Conservation (phyloP, 1,140 invertebrate genomes). For the Sarcophaga bullata region DNA sequence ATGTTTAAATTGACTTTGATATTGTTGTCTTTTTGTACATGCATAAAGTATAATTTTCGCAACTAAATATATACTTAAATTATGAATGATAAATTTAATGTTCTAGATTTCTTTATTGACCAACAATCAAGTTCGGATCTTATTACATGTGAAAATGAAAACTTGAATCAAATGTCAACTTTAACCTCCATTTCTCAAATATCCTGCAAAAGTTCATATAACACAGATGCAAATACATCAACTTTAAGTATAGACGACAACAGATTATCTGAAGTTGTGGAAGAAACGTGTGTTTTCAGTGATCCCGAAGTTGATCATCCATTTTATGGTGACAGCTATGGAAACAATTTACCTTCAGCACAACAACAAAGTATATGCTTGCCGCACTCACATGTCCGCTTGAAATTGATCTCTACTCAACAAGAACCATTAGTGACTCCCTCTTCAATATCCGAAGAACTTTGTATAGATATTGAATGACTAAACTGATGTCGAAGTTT, state of each 20-base stretch:
- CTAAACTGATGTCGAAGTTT: not conserved
- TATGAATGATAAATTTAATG: not conserved
- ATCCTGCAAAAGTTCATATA: not conserved
- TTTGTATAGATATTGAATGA: slow-evolving; percentile 36
- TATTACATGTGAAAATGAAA: slow-evolving; percentile 20
- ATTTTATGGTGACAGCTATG: slow-evolving; percentile 27
- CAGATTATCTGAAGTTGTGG: not conserved
- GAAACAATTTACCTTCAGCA: not conserved
- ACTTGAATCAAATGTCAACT: not conserved
- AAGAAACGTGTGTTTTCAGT: slow-evolving; percentile 49
- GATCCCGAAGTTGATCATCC: slow-evolving; percentile 57
- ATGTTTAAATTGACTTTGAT: not conserved
- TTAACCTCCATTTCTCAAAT: not conserved
- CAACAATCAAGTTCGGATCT: not conserved
- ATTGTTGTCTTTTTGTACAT: not conserved
- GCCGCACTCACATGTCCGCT: not conserved
- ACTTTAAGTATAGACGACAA: not conserved
- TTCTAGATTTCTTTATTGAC: slow-evolving; percentile 32
- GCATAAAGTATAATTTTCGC: not conserved
- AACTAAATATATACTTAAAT: not conserved
- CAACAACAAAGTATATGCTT: not conserved
- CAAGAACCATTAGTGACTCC: not conserved
- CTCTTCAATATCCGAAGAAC: not conserved
- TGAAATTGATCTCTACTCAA: slow-evolving; percentile 29
- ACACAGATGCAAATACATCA: not conserved